A percentile compares a stretch with the other conserved stretches of the same genome.
Evolutionary conservation across 2,797 vertebrate species (phyloP).

Genomic region (Anguilla marmorata): DNA sequence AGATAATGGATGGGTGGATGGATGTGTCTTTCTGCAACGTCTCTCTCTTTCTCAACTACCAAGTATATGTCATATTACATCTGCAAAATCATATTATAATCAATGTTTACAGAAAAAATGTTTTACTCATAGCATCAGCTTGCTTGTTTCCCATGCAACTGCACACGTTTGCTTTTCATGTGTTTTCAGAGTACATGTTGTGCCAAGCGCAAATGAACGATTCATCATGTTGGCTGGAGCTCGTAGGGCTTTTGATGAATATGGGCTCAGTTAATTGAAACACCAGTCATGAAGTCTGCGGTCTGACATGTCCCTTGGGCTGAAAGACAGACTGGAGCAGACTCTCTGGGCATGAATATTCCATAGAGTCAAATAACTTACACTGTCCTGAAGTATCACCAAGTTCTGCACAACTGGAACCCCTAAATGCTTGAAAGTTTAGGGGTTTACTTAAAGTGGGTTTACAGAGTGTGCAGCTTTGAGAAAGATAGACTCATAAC

Average conservation of each 20-base stretch:
- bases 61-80: neutral
- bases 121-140: neutral
- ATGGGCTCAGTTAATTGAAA: slow-evolving; percentile 16
- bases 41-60: neutral
- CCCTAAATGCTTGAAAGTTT: neutral
- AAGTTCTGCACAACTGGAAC: neutral
- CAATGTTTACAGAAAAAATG: neutral
- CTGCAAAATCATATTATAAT: neutral
- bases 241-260: slow-evolving; percentile 1
- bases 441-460: neutral
- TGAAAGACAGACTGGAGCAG: neutral
- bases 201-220: slow-evolving; percentile 5
- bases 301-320: neutral
- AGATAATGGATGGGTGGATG: neutral
- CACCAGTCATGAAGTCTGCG: neutral
- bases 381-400: slow-evolving; percentile 13
- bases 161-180: neutral
- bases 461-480: neutral
- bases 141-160: neutral
- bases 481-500: neutral
- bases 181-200: neutral
- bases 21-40: neutral
- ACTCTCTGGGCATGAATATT: slow-evolving; percentile 18
- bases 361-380: neutral
- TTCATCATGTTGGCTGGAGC: slow-evolving; percentile 5